Base-by-base conservation (phyloP, 1,140 invertebrate genomes). In the Globodera rostochiensis region DNA sequence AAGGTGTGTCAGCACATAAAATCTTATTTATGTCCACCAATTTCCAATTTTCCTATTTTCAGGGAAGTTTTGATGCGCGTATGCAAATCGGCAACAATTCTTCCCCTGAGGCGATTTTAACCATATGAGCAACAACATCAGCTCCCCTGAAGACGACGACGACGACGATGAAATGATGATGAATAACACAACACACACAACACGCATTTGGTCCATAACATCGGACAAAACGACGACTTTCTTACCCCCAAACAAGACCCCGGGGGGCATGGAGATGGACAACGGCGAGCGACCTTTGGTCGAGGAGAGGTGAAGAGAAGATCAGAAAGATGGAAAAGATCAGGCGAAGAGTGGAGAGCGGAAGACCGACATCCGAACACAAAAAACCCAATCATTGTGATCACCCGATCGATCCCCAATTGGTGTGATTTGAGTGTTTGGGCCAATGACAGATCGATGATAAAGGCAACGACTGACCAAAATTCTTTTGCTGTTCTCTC, bases 381-480 rank as follows among this genome's bases (percentile, higher is more conserved):
- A 47, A 36, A 4, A 19, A 64, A 3, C 50, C 50, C 67, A 69
- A 21, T 21, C 8, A 69, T 21, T 21, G 69, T 36, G 69, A 71
- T 45, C 69, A 71, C 0, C 9, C 69, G 9, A 36, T 19, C 69
- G 69, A 71, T 36, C 25, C 8, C 69, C 25, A n/a, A 71, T 15
- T 71, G 8, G 21, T 47, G 13, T 47, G 46, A 19, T 71, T 71
- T 45, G 5, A 36, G 36, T 47, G 46, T 71, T 71, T 45, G 69
- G 69, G 69, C 46, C 69, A 47, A 71, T 71, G 69, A 71, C 25
- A 71, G 69, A 71, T 25, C 25, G 25, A 71, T 47, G 25, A 71
- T 71, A 71, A 69, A 71, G 36, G 19, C 69, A 19, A 36, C 69
- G 69, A 71, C 69, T 71, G 69, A 71, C 69, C 69, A 71, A 66